Percentiles rank a stretch among this genome's conserved stretches.
Evolutionary conservation across 2,888 invertebrate species (phyloP).

Genomic region (Noctua comes): DNA sequence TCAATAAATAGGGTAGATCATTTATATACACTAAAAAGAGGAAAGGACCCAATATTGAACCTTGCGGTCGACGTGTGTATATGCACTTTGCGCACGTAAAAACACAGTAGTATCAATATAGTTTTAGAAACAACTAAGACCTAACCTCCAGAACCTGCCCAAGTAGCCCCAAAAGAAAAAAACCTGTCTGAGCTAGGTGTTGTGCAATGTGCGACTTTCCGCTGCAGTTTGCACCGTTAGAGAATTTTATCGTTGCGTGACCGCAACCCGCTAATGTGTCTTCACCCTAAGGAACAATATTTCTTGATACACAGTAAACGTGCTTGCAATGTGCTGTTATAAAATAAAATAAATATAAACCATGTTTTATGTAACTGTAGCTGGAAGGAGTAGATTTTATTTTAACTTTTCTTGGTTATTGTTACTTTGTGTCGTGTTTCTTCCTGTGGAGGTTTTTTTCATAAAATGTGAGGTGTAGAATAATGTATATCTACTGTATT

Average conservation of each 20-base stretch:
- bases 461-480: not conserved
- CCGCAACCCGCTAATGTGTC: constrained; percentile 26
- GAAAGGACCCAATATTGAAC: too few species aligned
- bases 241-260: constrained; percentile 32
- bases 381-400: constrained; percentile 24
- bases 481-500: not conserved
- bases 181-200: not conserved
- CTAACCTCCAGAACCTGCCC: not conserved
- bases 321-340: constrained; percentile 43
- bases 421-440: constrained; percentile 4
- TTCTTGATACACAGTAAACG: constrained; percentile 63
- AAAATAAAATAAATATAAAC: constrained; percentile 53
- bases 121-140: not conserved
- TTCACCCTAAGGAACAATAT: constrained; percentile 40
- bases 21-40: too few species aligned
- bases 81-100: not conserved
- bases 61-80: too few species aligned
- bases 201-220: not conserved
- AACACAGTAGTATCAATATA: not conserved
- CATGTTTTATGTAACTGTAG: constrained; percentile 36
- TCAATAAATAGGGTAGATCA: too few species aligned
- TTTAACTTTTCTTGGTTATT: constrained; percentile 26
- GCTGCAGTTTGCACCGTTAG: not conserved
- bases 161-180: not conserved
- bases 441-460: not conserved